Evolutionary conservation across 2,113 vertebrate genomes (phyloP), one percentile per base, ranked within the genome.

Genomic region (Cacatua alba): DNA sequence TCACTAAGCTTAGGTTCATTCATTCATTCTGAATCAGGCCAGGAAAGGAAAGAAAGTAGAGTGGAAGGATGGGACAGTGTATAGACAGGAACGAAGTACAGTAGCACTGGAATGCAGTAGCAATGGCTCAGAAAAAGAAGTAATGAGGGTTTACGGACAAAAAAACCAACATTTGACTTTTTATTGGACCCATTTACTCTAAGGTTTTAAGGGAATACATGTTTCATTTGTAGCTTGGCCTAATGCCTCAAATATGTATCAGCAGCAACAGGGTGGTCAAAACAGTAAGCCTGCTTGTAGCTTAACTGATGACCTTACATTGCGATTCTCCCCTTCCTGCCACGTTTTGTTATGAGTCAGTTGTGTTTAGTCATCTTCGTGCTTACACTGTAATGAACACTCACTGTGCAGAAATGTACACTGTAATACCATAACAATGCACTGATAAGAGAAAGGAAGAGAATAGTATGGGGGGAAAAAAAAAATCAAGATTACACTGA

Each of bases 11-110:
- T 92, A 90, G 80, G 64, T 96, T 97, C 75, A 64, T 94, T 94
- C 90, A 96, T 91, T 96, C 94, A 88, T 96, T 95, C 71, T 86
- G 70, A 96, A 71, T 88, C 44, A 55, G 76, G 78, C 64, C 92
- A 97, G 92, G 41, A 77, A 86, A 70, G 33, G 64, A 97, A 88
- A 95, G 80, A 41, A 83, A 92, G 74, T 35, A 44, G 26, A 86
- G 21, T 81, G 71, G 67, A 90, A 55, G 37, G 29, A 79, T 7
- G 17, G 29, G 52, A 65, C 25, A 91, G 13, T 25, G 4, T 68
- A 49, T 4, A 90, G 63, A 35, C 14, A 90, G 59, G 13, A 88
- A 53, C 17, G 83, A 90, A 60, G 68, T 31, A 46, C 29, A 59
- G 90, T 53, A 85, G 70, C 67, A 53, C 25, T 48, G 44, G 25